phyloP scores from a whole-genome alignment of 2,797 vertebrate genomes.

The Sebastes elongatus region DNA sequence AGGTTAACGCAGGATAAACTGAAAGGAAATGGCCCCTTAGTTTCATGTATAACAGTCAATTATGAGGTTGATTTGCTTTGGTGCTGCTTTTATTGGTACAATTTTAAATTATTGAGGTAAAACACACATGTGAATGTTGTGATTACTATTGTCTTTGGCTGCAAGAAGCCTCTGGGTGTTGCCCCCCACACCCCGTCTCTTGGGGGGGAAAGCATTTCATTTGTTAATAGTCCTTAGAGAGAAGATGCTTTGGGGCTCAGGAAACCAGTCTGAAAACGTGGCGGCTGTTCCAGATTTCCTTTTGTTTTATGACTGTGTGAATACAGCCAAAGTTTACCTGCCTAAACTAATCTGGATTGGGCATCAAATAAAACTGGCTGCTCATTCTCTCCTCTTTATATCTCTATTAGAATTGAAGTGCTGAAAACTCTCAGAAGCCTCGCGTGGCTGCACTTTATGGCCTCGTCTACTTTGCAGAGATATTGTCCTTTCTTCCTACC shows the following conservation, averaged over 20 bases:
- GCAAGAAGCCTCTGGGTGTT: background rate
- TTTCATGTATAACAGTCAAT: background rate
- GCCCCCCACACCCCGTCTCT: background rate
- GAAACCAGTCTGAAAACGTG: background rate
- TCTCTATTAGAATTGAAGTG: constrained; percentile 52
- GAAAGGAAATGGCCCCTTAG: background rate
- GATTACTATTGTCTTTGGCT: background rate
- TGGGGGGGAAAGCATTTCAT: background rate
- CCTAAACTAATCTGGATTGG: background rate
- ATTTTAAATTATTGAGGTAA: background rate
- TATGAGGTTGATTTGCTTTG: background rate
- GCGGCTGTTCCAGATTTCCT: background rate
- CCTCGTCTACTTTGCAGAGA: constrained; percentile 56
- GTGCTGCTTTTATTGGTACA: background rate
- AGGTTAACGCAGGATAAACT: background rate
- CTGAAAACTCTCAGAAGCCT: constrained; percentile 40
- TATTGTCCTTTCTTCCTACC: constrained; percentile 68
- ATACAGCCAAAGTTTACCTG: background rate
- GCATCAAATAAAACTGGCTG: background rate
- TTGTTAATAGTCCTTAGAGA: background rate
- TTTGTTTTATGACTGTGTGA: background rate
- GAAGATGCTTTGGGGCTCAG: background rate
- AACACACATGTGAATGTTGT: background rate
- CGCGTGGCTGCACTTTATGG: constrained; percentile 61
- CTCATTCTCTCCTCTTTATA: constrained; percentile 55